Evolutionary conservation across 2,113 vertebrate genomes (phyloP), one percentile per base, ranked within the genome.

Genomic region (Protomyctophum bolini): DNA sequence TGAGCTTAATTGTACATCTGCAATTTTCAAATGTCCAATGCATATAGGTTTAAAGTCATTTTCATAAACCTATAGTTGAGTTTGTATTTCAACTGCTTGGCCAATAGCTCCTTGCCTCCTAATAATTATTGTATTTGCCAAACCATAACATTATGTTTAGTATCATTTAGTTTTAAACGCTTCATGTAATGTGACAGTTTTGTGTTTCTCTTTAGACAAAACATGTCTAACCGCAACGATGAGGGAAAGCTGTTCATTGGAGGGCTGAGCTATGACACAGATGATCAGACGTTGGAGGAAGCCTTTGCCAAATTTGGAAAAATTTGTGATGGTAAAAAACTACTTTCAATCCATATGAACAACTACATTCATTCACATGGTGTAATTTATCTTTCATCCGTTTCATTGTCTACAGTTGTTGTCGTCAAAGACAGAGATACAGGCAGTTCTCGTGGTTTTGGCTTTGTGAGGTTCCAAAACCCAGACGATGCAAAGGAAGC

Each of bases 391-490:
- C 4, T 41, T 41, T 41, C 0, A 7, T 3, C 21, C 12, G 41
- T 21, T 21, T 21, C 21, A 21, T 21, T 2, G 14, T 0, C 8
- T 64, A 0, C 62, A 99, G 98, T 99, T 45, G 97, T 98, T 7
- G 97, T 99, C 8, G 97, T 98, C 76, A 94, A 97, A 85, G 97
- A 99, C 92, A 91, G 97, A 87, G 97, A 99, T 70, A 98, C 97
- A 0, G 95, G 98, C 67, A 91, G 93, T 28, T 99, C 98, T 4
- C 93, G 98, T 63, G 97, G 98, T 0, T 99, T 99, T 69, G 97
- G 97, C 2, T 99, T 99, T 48, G 97, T 99, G 51, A 99, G 97
- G 8, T 99, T 96, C 58, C 96, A 98, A 68, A 98, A 96, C 62
- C 92, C 94, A 0, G 97, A 99, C 0, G 97, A 99, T 6, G 97